Evolutionary conservation across 2,888 invertebrate genomes (phyloP), one percentile per base, ranked within the genome.

Genomic region (Ypsolopha sequella): DNA sequence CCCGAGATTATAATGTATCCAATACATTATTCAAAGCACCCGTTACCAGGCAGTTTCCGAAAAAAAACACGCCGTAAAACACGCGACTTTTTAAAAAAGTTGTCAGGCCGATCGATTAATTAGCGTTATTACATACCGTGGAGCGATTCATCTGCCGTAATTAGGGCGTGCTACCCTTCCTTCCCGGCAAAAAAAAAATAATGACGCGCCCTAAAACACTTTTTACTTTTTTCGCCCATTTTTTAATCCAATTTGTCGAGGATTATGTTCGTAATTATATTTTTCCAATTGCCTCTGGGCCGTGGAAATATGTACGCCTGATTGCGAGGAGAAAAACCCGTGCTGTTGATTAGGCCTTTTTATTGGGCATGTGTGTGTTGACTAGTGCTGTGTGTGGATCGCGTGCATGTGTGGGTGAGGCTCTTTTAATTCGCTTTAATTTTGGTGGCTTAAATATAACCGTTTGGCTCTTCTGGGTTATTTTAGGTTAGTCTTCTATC

Each of bases 201-300:
- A 85, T 85, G 84, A 84, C 84, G 82, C 74, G 67, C 84, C 84
- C 80, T 80, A 82, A 85, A 84, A 85, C 80, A 81, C 80, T 85
- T 84, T 81, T 72, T 72, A 68, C 68, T 80, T 81, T 80, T 80
- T 80, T 73, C 38, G 38, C 13, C 43, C 14, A 73, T 77, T 84
- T 85, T 85, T 87, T 87, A 87, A 87, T 87, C 87, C 87, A 87
- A 87, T 87, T 87, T 87, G 77, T 76, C 67, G 78, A 69, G 87
- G 87, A 87, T 87, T 87, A 87, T 87, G 80, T 80, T 70, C 76
- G 87, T 87, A 86, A 87, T 87, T 87, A 87, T 87, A 85, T 85
- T 85, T 86, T 86, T 82, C 81, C 86, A 70, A 85, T 85, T 85
- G 85, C 82, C 66, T 71, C 67, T 68, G 66, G 65, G 70, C 69